Percentiles rank a stretch among this genome's conserved stretches.
Conservation (phyloP, 2,113 vertebrate species). For the Protomyctophum bolini region DNA sequence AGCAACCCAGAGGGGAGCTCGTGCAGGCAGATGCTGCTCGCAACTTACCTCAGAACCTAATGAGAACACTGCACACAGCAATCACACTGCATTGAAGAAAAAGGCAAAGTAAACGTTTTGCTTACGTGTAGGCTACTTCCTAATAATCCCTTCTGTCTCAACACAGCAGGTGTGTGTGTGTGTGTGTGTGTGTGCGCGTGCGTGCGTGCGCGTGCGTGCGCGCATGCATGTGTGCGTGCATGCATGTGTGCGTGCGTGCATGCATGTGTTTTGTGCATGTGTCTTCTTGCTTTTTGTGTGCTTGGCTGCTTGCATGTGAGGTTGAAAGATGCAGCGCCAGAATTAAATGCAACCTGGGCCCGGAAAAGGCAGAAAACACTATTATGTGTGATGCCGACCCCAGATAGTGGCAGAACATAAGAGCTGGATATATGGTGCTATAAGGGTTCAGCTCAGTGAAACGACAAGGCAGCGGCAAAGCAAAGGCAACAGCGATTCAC, state of each 20-base stretch:
- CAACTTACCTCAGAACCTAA: conserved; percentile 18
- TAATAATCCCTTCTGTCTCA: conserved; percentile 27
- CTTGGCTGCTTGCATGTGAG: background rate
- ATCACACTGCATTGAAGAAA: conserved; percentile 37
- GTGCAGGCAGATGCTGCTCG: conserved; percentile 38
- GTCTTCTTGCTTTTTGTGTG: conserved; percentile 3
- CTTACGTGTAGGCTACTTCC: conserved; percentile 22
- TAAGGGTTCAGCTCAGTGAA: conserved; percentile 26
- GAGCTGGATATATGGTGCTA: conserved; percentile 1
- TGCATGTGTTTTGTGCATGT: background rate
- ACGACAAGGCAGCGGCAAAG: background rate
- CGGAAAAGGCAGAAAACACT: conserved; percentile 15
- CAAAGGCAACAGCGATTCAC: conserved; percentile 3
- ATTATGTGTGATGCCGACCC: background rate
- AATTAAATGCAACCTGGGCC: conserved; percentile 20
- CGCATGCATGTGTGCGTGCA: background rate
- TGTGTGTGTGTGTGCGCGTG: background rate
- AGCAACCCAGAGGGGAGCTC: conserved; percentile 21
- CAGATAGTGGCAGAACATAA: conserved; percentile 13
- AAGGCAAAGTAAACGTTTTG: conserved; percentile 43
- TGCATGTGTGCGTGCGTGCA: background rate
- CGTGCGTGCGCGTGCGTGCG: conserved; percentile 2
- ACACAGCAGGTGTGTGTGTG: conserved; percentile 1
- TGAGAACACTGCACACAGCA: conserved; percentile 22
- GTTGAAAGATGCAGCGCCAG: conserved; percentile 7